phyloP scores from a whole-genome alignment of 2,888 invertebrate species.

The Hyposoter didymator region DNA sequence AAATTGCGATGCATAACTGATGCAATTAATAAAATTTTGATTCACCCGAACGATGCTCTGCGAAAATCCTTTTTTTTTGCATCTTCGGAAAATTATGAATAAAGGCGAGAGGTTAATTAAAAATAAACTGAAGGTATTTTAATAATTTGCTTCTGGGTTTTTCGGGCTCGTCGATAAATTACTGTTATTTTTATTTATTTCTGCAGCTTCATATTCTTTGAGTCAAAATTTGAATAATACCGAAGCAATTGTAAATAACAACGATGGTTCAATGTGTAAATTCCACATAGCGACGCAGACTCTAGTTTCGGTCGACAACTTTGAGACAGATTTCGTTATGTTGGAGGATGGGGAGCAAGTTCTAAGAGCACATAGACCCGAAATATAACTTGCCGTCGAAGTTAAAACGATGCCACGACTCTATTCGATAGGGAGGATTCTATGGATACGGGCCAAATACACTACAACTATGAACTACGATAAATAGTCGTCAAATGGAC shows the following conservation, averaged over 20 bases:
- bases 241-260: background rate
- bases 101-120: background rate
- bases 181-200: background rate
- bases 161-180: background rate
- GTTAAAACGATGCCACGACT: conserved; percentile 9
- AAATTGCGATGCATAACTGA: conserved; percentile 4
- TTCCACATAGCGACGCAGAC: background rate
- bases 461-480: background rate
- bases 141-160: background rate
- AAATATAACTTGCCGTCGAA: background rate
- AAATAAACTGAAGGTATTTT: background rate
- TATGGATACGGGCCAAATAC: conserved; percentile 5
- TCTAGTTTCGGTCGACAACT: background rate
- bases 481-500: conserved; percentile 5
- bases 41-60: background rate
- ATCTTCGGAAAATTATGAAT: background rate
- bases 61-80: background rate
- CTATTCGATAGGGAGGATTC: conserved; percentile 7
- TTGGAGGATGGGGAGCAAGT: background rate
- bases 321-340: background rate
- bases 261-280: background rate
- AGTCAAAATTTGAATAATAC: background rate
- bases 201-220: background rate
- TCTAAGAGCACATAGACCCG: background rate
- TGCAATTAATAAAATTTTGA: background rate